Percentiles rank a stretch among this genome's conserved stretches.
Evolutionary conservation across 2,797 vertebrate species (phyloP).

Genomic region (Gouania willdenowi): DNA sequence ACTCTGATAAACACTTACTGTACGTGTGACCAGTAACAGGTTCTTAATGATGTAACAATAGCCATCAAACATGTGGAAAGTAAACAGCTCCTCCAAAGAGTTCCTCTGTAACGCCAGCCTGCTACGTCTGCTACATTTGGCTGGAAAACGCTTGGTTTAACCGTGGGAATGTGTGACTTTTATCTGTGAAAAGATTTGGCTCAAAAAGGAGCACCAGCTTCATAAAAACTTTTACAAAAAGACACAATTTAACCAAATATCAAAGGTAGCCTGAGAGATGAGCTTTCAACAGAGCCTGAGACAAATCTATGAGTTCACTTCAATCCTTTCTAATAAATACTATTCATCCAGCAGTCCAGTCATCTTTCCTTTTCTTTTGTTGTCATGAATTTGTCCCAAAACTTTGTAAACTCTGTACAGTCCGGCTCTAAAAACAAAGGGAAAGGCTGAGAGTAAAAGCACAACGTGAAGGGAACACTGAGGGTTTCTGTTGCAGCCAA

Average conservation of each 20-base stretch:
- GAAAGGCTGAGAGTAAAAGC: conserved; percentile 10
- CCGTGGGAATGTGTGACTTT: conserved; percentile 29
- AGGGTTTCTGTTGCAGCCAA: too few relatives aligned
- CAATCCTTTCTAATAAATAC: conserved; percentile 45
- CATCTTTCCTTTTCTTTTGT: too few relatives aligned
- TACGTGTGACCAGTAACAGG: too few relatives aligned
- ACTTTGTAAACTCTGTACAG: conserved; percentile 36
- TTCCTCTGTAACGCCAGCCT: too few relatives aligned
- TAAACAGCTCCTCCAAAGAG: too few relatives aligned
- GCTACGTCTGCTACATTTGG: too few relatives aligned
- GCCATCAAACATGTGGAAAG: conserved; percentile 19
- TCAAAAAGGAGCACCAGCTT: conserved; percentile 68
- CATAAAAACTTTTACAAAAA: conserved; percentile 79
- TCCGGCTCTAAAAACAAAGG: conserved; percentile 32
- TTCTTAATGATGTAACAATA: conserved; percentile 27
- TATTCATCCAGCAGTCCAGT: conserved; percentile 21
- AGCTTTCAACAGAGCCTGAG: conserved; percentile 29
- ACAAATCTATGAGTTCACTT: conserved; percentile 37
- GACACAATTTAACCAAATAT: conserved; percentile 56
- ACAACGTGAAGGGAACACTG: conserved; percentile 3
- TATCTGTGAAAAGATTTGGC: conserved; percentile 40
- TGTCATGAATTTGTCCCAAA: conserved; percentile 40
- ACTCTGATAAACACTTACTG: too few relatives aligned
- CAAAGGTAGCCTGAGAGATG: conserved; percentile 70
- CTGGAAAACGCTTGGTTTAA: background rate